These are phyloP conservation scores for Drosophila pegasa DNA, from an alignment of 2,888 invertebrate species.

Conservation along the genomic window DNA sequence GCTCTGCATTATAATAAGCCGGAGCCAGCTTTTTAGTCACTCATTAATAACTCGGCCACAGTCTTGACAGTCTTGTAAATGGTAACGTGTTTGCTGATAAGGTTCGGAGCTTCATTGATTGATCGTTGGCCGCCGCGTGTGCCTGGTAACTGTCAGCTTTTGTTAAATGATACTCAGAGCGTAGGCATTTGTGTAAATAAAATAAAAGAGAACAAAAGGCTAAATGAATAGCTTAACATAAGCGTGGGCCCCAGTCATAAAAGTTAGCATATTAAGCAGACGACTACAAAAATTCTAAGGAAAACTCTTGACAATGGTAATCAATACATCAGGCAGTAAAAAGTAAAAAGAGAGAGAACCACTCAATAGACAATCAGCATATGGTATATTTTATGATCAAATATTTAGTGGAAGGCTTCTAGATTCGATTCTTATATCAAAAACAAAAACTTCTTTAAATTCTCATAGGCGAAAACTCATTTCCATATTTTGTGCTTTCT, in stretches of 20 bases:
- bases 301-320: background rate
- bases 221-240: constrained; percentile 5
- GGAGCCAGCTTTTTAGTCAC: constrained; percentile 2
- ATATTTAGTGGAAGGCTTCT: constrained; percentile 3
- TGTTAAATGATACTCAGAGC: constrained; percentile 36
- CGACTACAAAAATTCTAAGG: background rate
- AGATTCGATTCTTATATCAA: background rate
- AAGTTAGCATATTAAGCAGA: constrained; percentile 5
- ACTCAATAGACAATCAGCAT: background rate
- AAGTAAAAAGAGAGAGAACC: too few relatives aligned
- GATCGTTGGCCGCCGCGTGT: constrained; percentile 31
- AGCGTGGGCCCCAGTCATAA: constrained; percentile 3
- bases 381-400: background rate
- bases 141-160: constrained; percentile 50
- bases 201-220: constrained; percentile 17
- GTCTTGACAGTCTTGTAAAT: constrained; percentile 52
- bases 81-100: constrained; percentile 30
- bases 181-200: constrained; percentile 12
- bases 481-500: constrained; percentile 5
- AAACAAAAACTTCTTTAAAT: constrained; percentile 4
- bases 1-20: constrained; percentile 32
- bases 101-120: constrained; percentile 39
- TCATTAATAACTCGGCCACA: constrained; percentile 41
- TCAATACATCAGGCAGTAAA: background rate
- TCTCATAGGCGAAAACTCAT: background rate